These are phyloP conservation scores for Rhea americana DNA, from an alignment of 2,113 vertebrate species.

Conservation along the genomic window DNA sequence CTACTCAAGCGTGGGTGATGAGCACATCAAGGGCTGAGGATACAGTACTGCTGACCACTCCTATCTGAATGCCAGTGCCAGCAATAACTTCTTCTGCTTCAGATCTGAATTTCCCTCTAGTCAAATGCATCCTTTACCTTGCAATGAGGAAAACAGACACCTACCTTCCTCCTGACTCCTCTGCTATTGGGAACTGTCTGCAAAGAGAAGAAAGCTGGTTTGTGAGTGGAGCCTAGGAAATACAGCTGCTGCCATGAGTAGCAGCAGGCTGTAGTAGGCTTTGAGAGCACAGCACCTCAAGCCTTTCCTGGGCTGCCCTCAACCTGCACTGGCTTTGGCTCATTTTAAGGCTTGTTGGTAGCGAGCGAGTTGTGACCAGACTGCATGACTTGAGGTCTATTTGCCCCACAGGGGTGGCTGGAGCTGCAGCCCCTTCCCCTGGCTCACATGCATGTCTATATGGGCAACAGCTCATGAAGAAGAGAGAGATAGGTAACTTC, in stretches of 20 bases:
- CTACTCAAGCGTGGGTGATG: neutral
- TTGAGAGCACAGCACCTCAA: neutral
- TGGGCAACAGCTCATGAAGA: neutral
- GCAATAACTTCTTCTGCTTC: neutral
- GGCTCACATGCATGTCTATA: neutral
- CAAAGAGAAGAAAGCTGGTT: neutral
- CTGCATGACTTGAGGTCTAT: neutral
- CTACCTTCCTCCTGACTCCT: neutral
- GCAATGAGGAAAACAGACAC: neutral
- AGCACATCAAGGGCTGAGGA: neutral
- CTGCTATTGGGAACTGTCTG: neutral
- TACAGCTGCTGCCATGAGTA: neutral
- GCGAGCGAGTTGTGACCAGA: neutral
- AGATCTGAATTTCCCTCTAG: neutral
- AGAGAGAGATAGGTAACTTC: fast-evolving
- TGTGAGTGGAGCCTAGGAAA: neutral
- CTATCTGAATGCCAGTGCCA: neutral
- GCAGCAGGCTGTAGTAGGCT: neutral
- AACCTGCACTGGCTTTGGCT: neutral
- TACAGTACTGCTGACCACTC: neutral
- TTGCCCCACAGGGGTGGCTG: neutral
- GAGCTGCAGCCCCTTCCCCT: neutral
- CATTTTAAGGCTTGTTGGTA: neutral
- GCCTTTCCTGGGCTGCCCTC: neutral
- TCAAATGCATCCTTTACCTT: neutral